Evolutionary conservation across 92 coral and sea anemone genomes (phyloP).

Genomic region (Epizoanthus ramosus): DNA sequence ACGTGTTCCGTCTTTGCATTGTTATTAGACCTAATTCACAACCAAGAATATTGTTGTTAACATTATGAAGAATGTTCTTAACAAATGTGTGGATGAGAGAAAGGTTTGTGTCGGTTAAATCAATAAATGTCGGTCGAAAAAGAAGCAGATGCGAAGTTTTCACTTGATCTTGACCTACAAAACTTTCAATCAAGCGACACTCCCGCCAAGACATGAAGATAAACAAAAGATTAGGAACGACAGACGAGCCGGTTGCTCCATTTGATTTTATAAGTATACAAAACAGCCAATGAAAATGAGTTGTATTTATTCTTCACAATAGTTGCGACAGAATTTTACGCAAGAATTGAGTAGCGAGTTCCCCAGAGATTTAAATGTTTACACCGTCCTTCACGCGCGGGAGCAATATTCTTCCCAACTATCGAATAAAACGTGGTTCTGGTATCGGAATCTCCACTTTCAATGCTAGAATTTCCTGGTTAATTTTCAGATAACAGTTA

Average conservation of each 20-base stretch:
- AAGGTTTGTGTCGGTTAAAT: background rate
- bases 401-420: background rate
- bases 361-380: conserved; percentile 38
- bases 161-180: background rate
- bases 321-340: conserved; percentile 14
- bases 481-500: background rate
- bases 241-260: conserved; percentile 22
- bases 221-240: background rate
- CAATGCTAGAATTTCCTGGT: background rate
- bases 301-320: background rate
- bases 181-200: background rate
- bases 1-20: background rate
- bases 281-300: conserved; percentile 15
- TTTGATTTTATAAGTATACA: conserved; percentile 16
- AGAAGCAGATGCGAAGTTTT: conserved; percentile 14
- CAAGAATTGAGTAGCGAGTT: background rate
- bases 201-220: conserved; percentile 24
- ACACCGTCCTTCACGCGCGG: conserved; percentile 13
- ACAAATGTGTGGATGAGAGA: background rate
- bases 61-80: background rate
- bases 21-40: background rate
- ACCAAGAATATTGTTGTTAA: background rate
- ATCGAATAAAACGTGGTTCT: no score
- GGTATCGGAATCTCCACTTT: no score
- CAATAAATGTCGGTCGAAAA: background rate